Base-by-base conservation (phyloP, 2,797 vertebrate genomes). In the Gila robusta region DNA sequence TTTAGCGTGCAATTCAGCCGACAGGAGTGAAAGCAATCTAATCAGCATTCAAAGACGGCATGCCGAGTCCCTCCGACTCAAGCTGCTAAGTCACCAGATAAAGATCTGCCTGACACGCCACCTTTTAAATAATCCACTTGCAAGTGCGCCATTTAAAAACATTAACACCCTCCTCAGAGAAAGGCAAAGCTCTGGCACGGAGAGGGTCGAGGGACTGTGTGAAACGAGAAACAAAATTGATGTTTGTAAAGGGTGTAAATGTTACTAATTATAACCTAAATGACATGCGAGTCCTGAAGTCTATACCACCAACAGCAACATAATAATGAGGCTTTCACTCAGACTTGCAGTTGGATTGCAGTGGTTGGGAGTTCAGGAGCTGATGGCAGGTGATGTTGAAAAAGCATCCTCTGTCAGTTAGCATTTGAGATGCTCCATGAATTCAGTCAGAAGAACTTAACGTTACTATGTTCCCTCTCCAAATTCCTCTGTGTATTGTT, bases 41-140 rank as follows among this genome's bases (percentile, higher is more conserved):
- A 94, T 94, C 92, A 92, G 91, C 91, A 95, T 94, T 92, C 93
- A 93, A 82, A 88, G 91, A 92, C 90, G 85, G 89, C 86, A 92
- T 91, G 90, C 91, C 26, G 79, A 91, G 90, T 85, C 83, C 91
- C 89, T 90, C 89, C 10, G 32, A 91, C 90, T 91, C 90, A 91
- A 91, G 89, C 91, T 93, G 91, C 91, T 91, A 93, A 91, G 88
- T 90, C 69, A 56, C 87, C 89, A 92, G 92, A 94, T 94, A 93
- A 93, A 91, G 91, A 94, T 93, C 91, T 85, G 89, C 91, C 91
- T 93, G 91, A 93, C 92, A 92, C 54, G 1, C 84, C 88, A 90
- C 89, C 92, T 93, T 94, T 94, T 87, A 90, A 93, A 95, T 94
- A 94, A 95, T 95, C 94, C 91, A 93, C 92, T 93, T 91, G 91